These are phyloP conservation scores for Dipodomys merriami DNA, from an alignment of 2,113 vertebrate genomes.

Conservation along the genomic window DNA sequence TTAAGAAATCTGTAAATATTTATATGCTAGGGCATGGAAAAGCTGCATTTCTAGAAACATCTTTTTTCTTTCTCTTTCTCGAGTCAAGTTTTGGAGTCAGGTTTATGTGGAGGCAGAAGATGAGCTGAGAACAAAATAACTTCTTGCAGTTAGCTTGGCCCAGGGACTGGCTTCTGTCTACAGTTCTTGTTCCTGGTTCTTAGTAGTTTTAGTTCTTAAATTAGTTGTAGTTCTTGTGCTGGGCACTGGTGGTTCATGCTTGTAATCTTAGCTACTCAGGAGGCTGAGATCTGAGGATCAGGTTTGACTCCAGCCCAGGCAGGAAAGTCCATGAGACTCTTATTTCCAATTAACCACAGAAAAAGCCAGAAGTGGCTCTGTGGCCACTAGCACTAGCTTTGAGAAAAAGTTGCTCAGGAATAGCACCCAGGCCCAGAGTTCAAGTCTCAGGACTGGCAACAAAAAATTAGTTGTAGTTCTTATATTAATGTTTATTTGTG, in stretches of 20 bases:
- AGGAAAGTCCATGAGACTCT: too few relatives aligned
- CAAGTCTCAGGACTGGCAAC: too few relatives aligned
- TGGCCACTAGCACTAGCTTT: too few relatives aligned
- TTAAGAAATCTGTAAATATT: slow-evolving; percentile 55
- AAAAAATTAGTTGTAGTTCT: not conserved
- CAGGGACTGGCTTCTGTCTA: not conserved
- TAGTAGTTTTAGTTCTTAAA: slow-evolving; percentile 10
- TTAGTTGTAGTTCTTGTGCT: not conserved
- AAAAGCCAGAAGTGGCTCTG: too few relatives aligned
- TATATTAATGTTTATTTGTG: slow-evolving; percentile 29
- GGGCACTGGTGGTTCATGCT: too few relatives aligned
- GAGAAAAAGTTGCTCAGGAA: too few relatives aligned
- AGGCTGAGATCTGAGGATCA: too few relatives aligned
- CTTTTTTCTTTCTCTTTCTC: not conserved
- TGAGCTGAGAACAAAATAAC: not conserved
- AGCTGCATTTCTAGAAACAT: not conserved
- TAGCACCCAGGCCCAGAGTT: too few relatives aligned
- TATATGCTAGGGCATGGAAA: not conserved
- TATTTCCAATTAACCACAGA: too few relatives aligned
- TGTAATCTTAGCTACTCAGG: too few relatives aligned
- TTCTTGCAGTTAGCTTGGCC: not conserved
- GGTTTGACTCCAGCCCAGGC: too few relatives aligned
- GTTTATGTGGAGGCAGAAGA: not conserved
- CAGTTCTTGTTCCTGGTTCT: not conserved
- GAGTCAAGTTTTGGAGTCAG: not conserved